phyloP scores from a whole-genome alignment of 1,140 invertebrate genomes.

The Euwallacea fornicatus region DNA sequence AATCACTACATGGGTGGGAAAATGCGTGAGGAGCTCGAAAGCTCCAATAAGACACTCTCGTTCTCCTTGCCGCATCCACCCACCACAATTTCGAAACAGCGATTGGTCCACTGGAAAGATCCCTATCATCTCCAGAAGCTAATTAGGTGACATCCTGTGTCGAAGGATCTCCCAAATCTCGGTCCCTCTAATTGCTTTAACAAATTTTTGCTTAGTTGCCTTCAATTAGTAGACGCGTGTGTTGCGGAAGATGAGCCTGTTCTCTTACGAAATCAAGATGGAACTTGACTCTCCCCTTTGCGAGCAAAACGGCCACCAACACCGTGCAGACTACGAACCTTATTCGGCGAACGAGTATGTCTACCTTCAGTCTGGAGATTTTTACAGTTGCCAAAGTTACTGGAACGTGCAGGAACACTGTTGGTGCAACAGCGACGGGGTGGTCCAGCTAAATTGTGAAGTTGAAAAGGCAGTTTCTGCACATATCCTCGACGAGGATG shows the following conservation, averaged over 20 bases:
- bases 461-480: too few relatives aligned
- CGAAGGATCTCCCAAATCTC: conserved; percentile 26
- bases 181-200: conserved; percentile 30
- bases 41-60: conserved; percentile 22
- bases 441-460: too few relatives aligned
- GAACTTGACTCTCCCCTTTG: conserved; percentile 3
- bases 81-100: conserved; percentile 31
- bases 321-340: too few relatives aligned
- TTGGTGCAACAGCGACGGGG: too few relatives aligned
- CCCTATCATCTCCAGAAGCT: conserved; percentile 27
- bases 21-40: too few relatives aligned
- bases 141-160: conserved; percentile 36
- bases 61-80: conserved; percentile 23
- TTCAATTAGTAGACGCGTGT: not conserved
- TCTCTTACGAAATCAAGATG: not conserved
- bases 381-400: too few relatives aligned
- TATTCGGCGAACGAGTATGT: too few relatives aligned
- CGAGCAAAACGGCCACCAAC: not conserved
- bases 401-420: too few relatives aligned
- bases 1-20: too few relatives aligned
- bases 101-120: conserved; percentile 35
- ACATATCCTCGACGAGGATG: too few relatives aligned
- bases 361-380: too few relatives aligned
- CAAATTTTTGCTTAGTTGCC: conserved; percentile 29
- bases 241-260: not conserved